Evolutionary conservation across 2,113 vertebrate species (phyloP), one percentile per base, ranked within the genome.

Genomic region (Silurus meridionalis): DNA sequence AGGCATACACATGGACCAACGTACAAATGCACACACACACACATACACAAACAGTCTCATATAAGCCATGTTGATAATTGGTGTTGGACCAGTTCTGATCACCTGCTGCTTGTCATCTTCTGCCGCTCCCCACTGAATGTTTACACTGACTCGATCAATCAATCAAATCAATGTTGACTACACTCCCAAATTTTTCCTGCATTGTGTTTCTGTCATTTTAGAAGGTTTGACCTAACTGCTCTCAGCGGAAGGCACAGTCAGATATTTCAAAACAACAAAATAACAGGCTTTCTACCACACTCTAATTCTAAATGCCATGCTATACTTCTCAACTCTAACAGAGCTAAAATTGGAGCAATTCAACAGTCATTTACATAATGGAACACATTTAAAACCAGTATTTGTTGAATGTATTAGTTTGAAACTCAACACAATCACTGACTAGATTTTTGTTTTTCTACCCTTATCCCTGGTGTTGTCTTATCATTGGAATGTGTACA

Each of bases 241-340:
- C 83, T 78, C 48, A 66, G 11, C 64, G 15, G 52, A 77, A 75
- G n/a, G 19, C 69, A 74, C 83, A 84, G 69, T 84, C 37, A 48
- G 48, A 48, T 28, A 82, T 67, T 82, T 25, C 23, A 72, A 60
- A 74, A 83, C 69, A 58, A 57, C 60, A 53, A 66, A 66, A 66
- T 52, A 53, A 66, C 48, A 82, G 50, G 60, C 17, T 82, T 82
- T 64, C 61, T 67, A 28, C 13, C 46, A n/a, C 67, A 58, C 64
- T 83, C 53, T 72, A 84, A 61, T 60, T 84, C 23, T 58, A 46
- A 72, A 71, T 72, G 82, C 28, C 80, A 64, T 82, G 80, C 66
- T 58, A 50, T 83, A 15, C 52, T 46, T n/a, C 53, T 84, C 55
- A n/a, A 57, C 8, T 19, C 19, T n/a, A 60, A 52, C 25, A 83